Percentiles rank a stretch among this genome's conserved stretches.
Evolutionary conservation across 2,888 invertebrate species (phyloP).

Genomic region (Aethes cnicana): DNA sequence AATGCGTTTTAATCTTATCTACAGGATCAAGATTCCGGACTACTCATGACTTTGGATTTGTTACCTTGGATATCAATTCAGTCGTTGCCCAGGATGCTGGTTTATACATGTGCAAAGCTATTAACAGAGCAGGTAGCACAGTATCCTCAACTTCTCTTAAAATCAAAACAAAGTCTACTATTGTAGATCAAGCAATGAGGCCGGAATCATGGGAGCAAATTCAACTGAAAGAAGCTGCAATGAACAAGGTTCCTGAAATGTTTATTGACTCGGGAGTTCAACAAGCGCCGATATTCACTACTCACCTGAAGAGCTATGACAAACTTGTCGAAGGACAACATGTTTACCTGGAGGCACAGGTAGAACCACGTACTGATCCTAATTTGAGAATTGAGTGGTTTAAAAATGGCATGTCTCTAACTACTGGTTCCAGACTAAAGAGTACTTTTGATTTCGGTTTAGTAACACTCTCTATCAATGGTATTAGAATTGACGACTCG

Average conservation of each 20-base stretch:
- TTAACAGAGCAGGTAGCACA: conserved; percentile 96
- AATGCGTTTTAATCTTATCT: conserved; percentile 31
- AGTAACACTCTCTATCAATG: conserved; percentile 94
- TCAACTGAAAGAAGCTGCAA: conserved; percentile 94
- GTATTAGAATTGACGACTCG: conserved; percentile 93
- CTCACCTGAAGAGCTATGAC: conserved; percentile 92
- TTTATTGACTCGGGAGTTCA: conserved; percentile 92
- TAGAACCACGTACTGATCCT: conserved; percentile 94
- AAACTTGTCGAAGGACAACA: conserved; percentile 93
- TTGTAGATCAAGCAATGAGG: conserved; percentile 92
- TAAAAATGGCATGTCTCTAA: conserved; percentile 93
- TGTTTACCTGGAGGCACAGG: conserved; percentile 93
- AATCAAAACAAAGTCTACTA: conserved; percentile 91
- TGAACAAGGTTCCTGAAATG: conserved; percentile 94
- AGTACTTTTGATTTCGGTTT: conserved; percentile 98
- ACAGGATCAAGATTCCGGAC: conserved; percentile 93
- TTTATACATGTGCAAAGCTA: conserved; percentile 96
- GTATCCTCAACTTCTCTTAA: conserved; percentile 95
- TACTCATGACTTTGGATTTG: conserved; percentile 96
- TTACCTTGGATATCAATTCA: conserved; percentile 94
- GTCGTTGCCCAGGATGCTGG: conserved; percentile 95
- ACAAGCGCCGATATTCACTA: conserved; percentile 97
- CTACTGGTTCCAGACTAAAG: conserved; percentile 93
- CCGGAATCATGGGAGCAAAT: conserved; percentile 97
- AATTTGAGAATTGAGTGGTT: conserved; percentile 95